These are phyloP conservation scores for Lasioglossum figueresi DNA, from an alignment of 2,888 invertebrate species.

Conservation along the genomic window DNA sequence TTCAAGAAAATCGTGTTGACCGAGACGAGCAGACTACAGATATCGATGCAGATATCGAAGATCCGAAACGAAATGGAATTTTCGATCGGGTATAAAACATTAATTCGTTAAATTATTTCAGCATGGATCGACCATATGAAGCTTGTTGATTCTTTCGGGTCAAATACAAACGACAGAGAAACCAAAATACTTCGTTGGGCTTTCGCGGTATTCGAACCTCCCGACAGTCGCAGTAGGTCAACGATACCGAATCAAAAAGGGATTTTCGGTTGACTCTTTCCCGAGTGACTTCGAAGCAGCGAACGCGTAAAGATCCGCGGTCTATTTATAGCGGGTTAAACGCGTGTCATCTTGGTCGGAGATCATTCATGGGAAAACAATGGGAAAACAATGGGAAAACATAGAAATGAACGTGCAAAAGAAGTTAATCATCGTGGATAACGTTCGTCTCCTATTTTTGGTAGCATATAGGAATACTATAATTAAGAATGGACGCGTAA, in stretches of 20 bases:
- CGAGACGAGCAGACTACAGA: background rate
- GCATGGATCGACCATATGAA: background rate
- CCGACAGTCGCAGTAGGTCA: background rate
- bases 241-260: background rate
- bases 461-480: constrained; percentile 54
- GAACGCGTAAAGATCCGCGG: background rate
- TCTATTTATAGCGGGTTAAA: constrained; percentile 5
- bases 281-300: background rate
- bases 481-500: constrained; percentile 50
- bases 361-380: background rate
- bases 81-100: background rate
- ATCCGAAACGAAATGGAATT: background rate
- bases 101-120: background rate
- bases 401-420: background rate
- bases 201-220: background rate
- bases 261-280: background rate
- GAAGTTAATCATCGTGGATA: constrained; percentile 26
- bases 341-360: background rate
- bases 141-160: background rate
- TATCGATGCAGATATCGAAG: too few species aligned
- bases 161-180: background rate
- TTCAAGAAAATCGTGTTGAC: background rate
- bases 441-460: constrained; percentile 64
- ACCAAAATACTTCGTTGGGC: background rate
- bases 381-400: background rate